Percentiles rank a stretch among this genome's conserved stretches.
Conservation (phyloP, 2,888 invertebrate species). For the Euproctis similis region DNA sequence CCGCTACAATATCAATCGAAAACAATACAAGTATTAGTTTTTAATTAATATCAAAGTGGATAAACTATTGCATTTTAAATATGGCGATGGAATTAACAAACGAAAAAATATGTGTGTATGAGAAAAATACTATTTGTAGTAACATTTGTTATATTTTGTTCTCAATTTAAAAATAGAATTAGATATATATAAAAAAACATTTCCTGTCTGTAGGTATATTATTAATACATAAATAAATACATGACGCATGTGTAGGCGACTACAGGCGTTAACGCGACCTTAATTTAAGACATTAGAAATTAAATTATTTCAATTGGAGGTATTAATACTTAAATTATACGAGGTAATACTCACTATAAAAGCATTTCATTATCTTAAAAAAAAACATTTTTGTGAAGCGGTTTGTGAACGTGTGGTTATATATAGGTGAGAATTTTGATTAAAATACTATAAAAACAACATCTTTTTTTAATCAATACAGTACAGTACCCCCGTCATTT, state of each 20-base stretch:
- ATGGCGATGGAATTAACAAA: slow-evolving; percentile 70
- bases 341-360: slow-evolving; percentile 70
- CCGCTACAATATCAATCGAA: slow-evolving; percentile 18
- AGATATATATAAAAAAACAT: slow-evolving; percentile 37
- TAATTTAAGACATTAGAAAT: slow-evolving; percentile 46
- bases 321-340: slow-evolving; percentile 70
- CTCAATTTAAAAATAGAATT: slow-evolving; percentile 64
- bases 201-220: slow-evolving; percentile 13
- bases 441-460: slow-evolving; percentile 8
- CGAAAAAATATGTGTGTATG: slow-evolving; percentile 63
- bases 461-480: too few species aligned
- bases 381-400: slow-evolving; percentile 22
- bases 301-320: slow-evolving; percentile 59
- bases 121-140: slow-evolving; percentile 68
- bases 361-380: slow-evolving; percentile 42
- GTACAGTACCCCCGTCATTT: too few species aligned
- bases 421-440: slow-evolving; percentile 23
- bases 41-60: slow-evolving; percentile 27
- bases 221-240: slow-evolving; percentile 33
- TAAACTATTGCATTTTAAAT: slow-evolving; percentile 72
- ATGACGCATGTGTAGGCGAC: slow-evolving; percentile 25
- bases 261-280: slow-evolving; percentile 18
- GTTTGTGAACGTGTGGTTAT: slow-evolving; percentile 56
- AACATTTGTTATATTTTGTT: slow-evolving; percentile 67
- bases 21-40: slow-evolving; percentile 3